Evolutionary conservation across 2,888 invertebrate species (phyloP).

Genomic region (Drosophila sordidula): DNA sequence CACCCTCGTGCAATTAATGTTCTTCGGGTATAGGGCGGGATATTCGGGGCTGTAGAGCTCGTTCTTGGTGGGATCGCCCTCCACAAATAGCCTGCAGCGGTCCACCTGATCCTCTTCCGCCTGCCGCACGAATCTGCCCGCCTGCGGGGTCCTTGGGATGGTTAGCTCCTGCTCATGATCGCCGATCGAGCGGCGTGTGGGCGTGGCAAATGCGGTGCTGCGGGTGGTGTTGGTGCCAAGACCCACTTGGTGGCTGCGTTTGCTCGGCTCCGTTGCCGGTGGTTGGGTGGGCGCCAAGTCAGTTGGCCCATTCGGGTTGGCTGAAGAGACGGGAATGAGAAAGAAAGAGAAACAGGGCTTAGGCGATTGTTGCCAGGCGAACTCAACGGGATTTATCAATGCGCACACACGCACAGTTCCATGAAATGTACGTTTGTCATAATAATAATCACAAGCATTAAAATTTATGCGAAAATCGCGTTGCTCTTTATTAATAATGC

Average conservation of each 20-base stretch:
- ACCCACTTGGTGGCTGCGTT: not conserved
- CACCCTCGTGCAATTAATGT: slow-evolving; percentile 88
- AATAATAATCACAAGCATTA: slow-evolving; percentile 61
- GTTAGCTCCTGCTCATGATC: slow-evolving; percentile 19
- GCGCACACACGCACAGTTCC: slow-evolving; percentile 27
- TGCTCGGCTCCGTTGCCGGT: slow-evolving; percentile 9
- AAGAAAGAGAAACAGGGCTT: slow-evolving; percentile 7
- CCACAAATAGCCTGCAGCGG: slow-evolving; percentile 87
- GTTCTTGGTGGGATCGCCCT: slow-evolving; percentile 86
- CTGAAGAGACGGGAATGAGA: slow-evolving; percentile 4
- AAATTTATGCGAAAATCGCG: slow-evolving; percentile 57
- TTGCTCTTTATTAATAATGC: slow-evolving; percentile 58
- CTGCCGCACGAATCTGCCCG: slow-evolving; percentile 63
- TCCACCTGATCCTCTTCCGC: slow-evolving; percentile 74
- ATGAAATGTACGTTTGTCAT: slow-evolving; percentile 47
- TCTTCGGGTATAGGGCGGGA: slow-evolving; percentile 89
- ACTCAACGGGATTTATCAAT: slow-evolving; percentile 24
- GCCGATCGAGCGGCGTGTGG: not conserved
- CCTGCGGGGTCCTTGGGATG: slow-evolving; percentile 35
- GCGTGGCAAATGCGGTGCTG: slow-evolving; percentile 28
- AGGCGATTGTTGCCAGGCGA: slow-evolving; percentile 7
- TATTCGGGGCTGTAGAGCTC: slow-evolving; percentile 90
- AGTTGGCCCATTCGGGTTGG: slow-evolving; percentile 6
- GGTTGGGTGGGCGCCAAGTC: slow-evolving; percentile 8
- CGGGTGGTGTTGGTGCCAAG: slow-evolving; percentile 6